Evolutionary conservation across 2,888 invertebrate species (phyloP), one percentile per base, ranked within the genome.

Genomic region (Pediacus dermestoides): DNA sequence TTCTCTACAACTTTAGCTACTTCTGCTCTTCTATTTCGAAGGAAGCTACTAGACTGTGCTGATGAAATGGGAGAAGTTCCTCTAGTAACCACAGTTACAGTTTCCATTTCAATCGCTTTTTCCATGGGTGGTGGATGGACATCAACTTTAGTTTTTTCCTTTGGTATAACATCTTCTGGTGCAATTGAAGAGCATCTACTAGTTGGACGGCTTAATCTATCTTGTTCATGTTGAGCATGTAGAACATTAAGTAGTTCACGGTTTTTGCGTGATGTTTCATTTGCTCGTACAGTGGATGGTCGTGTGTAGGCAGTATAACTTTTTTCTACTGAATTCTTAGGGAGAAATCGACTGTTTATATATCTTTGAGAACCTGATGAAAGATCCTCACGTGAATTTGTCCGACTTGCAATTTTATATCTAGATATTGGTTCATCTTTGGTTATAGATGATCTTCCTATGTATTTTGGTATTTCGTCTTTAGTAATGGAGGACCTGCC

Each of bases 1-100:
- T 81, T 84, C 64, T 87, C 82, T 31, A 83, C 72, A 2, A 81
- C 78, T 60, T 84, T 82, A 3, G 85, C 82, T 58, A 84, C 75
- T 51, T 88, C 88, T 1, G 80, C 78, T 60, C 87, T 74, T 52
- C 83, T 76, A 13, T 76, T 77, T 47, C 85, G 72, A 6, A 81
- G 70, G 47, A 80, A 81, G 1, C 67, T 64, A 8, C 70, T 71
- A 12, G 49, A 52, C 16, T 72, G 69, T 1, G 77, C 73, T 0
- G 83, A 81, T 2, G 83, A 81, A 0, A 83, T 85, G 1, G 88
- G 88, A 10, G 88, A 89, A 0, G 88, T 88, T 15, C 82, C 82
- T 40, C 88, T 74, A 0, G 85, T 85, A 2, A 85, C 74, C 33
- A 88, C 78, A 2, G 74, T 74, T 2, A 88, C 64, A 2, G 78